Conservation (phyloP, 2,113 vertebrate genomes). For the Anhinga anhinga region DNA sequence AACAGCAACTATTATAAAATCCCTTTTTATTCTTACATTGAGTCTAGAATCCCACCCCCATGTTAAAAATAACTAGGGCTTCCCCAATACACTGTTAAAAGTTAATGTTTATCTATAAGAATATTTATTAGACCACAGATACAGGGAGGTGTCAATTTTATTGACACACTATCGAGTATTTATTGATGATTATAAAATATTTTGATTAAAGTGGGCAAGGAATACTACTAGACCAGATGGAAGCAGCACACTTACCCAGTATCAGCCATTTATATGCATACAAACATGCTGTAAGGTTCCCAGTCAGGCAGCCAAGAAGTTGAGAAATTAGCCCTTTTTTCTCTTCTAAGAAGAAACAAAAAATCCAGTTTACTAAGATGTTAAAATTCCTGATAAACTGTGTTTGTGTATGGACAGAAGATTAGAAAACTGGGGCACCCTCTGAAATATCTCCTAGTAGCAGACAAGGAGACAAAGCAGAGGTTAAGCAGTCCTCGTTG, state of each 20-base stretch:
- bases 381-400: background rate
- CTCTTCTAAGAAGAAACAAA: background rate
- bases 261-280: background rate
- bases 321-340: background rate
- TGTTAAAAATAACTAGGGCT: background rate
- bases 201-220: background rate
- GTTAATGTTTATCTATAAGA: background rate
- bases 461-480: background rate
- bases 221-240: background rate
- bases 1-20: background rate
- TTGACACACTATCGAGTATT: background rate
- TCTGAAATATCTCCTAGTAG: background rate
- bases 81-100: background rate
- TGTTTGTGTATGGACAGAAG: background rate
- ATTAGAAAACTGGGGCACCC: background rate
- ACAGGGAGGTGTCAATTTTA: background rate
- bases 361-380: fast-evolving
- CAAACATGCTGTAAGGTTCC: background rate
- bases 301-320: background rate
- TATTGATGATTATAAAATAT: background rate
- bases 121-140: background rate
- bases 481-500: background rate
- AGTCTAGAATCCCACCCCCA: background rate
- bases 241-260: background rate
- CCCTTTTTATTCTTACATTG: background rate